Evolutionary conservation across 2,888 invertebrate genomes (phyloP).

Genomic region (Drosophila prolongata): DNA sequence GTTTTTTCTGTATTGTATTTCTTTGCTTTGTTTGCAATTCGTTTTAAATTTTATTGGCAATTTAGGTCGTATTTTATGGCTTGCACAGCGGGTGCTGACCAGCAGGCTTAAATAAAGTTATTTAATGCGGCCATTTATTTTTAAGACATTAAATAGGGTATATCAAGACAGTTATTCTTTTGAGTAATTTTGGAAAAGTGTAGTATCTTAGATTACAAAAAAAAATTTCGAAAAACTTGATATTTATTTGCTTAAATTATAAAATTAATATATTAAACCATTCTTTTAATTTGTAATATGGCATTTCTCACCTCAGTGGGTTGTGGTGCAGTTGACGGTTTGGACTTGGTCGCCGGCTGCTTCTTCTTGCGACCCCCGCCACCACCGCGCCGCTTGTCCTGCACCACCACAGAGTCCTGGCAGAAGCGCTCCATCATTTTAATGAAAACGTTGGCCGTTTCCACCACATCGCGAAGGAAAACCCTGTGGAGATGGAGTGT

Average conservation of each 20-base stretch:
- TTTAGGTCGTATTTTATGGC: slow-evolving; percentile 76
- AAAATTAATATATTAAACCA: no score
- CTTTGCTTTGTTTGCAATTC: slow-evolving; percentile 61
- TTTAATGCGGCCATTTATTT: slow-evolving; percentile 69
- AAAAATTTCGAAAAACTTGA: no score
- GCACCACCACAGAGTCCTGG: slow-evolving; percentile 88
- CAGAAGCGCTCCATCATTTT: slow-evolving; percentile 94
- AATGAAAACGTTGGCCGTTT: slow-evolving; percentile 95
- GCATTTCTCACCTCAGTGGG: slow-evolving; percentile 78
- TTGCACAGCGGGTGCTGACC: slow-evolving; percentile 61
- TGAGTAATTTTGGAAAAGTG: no score
- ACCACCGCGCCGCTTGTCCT: slow-evolving; percentile 85
- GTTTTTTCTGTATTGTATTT: slow-evolving; percentile 49
- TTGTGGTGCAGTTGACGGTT: slow-evolving; percentile 41
- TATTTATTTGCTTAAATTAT: no score
- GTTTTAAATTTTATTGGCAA: slow-evolving; percentile 79
- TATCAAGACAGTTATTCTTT: not conserved
- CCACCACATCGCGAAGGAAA: slow-evolving; percentile 94
- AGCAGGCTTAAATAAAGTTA: slow-evolving; percentile 67
- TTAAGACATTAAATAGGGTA: slow-evolving; percentile 59
- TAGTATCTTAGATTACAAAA: no score
- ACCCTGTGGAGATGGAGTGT: slow-evolving; percentile 85
- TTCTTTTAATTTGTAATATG: not conserved
- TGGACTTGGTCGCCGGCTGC: slow-evolving; percentile 84
- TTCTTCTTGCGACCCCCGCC: slow-evolving; percentile 63